Conservation (phyloP, 2,113 vertebrate species). For the Vanacampus margaritifer region DNA sequence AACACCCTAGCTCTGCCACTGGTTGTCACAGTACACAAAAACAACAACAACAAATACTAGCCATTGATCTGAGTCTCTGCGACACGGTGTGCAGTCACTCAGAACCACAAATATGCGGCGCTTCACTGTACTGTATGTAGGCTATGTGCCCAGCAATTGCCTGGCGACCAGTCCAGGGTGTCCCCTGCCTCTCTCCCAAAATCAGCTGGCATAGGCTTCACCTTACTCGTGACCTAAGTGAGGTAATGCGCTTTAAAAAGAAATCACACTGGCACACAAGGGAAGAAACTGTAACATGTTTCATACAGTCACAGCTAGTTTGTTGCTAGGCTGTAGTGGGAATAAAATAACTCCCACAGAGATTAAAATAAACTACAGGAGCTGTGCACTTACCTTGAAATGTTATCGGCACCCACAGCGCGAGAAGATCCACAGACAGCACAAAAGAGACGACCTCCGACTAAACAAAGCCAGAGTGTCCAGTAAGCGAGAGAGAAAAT, state of each 20-base stretch:
- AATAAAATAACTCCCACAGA: not conserved
- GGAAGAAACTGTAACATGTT: not conserved
- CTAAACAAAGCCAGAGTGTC: slow-evolving; percentile 16
- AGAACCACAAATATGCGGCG: no score
- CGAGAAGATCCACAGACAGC: slow-evolving; percentile 4
- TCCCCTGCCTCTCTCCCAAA: no score
- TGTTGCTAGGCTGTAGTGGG: not conserved
- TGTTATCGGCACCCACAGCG: slow-evolving; percentile 2
- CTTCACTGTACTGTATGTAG: no score
- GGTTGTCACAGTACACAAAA: no score
- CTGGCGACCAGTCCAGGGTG: no score
- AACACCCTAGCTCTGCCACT: no score
- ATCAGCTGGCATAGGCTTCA: no score
- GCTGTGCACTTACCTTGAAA: slow-evolving; percentile 45
- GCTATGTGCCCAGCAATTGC: no score
- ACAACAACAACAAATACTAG: no score
- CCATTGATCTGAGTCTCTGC: no score
- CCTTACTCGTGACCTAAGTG: not conserved
- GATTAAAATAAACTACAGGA: slow-evolving; percentile 11
- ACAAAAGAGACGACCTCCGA: slow-evolving; percentile 1
- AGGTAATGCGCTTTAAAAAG: not conserved
- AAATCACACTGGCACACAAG: not conserved
- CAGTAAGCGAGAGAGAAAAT: slow-evolving; percentile 27
- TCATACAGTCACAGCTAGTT: slow-evolving; percentile 6
- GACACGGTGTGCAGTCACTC: no score